These are phyloP conservation scores for Andrena dorsata DNA, from an alignment of 2,888 invertebrate species.

Conservation along the genomic window DNA sequence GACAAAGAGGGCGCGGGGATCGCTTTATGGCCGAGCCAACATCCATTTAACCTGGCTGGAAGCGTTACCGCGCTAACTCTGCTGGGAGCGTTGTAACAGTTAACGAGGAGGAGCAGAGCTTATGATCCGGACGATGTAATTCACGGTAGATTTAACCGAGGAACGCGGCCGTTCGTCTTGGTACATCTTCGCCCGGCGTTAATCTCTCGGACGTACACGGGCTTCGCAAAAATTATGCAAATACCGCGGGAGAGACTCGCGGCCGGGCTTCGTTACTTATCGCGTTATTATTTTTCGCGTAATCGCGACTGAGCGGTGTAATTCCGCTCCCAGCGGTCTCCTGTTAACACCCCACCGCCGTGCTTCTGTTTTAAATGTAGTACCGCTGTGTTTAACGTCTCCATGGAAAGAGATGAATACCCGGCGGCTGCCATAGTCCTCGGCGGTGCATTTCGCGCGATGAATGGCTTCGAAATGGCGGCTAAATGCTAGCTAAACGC, in stretches of 20 bases:
- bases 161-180: not conserved
- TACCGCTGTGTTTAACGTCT: not conserved
- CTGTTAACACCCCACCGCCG: not conserved
- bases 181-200: not conserved
- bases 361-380: not conserved
- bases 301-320: not conserved
- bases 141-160: slow-evolving; percentile 43
- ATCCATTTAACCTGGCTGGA: slow-evolving; percentile 42
- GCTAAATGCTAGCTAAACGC: too few relatives aligned
- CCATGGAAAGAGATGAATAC: not conserved
- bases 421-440: not conserved
- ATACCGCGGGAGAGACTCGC: not conserved
- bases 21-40: slow-evolving; percentile 23
- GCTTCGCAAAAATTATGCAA: slow-evolving; percentile 24
- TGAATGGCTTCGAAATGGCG: not conserved
- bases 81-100: slow-evolving; percentile 47
- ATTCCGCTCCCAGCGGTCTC: not conserved
- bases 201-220: slow-evolving; percentile 4
- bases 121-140: slow-evolving; percentile 55
- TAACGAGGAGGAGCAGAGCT: slow-evolving; percentile 53
- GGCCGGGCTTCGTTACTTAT: not conserved
- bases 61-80: slow-evolving; percentile 43
- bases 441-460: not conserved
- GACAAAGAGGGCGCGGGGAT: slow-evolving; percentile 1
- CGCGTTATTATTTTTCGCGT: not conserved